Base-by-base conservation (phyloP, 2,113 vertebrate genomes). In the Thalassoma bifasciatum region DNA sequence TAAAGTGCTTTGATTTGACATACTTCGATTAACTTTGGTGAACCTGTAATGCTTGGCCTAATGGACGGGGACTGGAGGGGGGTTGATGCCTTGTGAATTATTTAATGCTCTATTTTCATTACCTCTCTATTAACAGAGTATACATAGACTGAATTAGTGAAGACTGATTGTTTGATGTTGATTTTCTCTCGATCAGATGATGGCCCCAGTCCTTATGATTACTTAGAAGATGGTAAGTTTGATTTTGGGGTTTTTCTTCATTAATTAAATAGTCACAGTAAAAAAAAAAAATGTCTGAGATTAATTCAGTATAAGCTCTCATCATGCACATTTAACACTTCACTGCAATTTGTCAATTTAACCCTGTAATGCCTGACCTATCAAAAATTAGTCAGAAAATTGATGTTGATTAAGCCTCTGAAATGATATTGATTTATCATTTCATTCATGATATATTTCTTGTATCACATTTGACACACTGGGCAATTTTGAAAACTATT, bases 171-270 rank as follows among this genome's bases (percentile, higher is more conserved):
- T 46, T 50, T 1, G 44, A 51, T 78, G 19, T 65, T 34, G 60
- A 50, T 16, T 53, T 30, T 11, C 19, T 8, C 22, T 74, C 52
- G 83, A 84, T 71, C 62, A 94, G 94, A 94, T 62, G 91, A 93
- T 16, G 79, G 51, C 4, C 81, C 87, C 0, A 82, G 77, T 1
- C 82, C 83, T 10, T 81, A 88, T 58, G 66, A 79, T 21, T 89
- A 86, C 70, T 72, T 83, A 66, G 89, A 91, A 62, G 92, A 94
- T 75, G 92, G 94, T 94, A 81, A 90, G 93, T 87, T 77, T 74
- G 8, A 12, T 12, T 22, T 14, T 50, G 22, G 21, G 5, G 6
- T 12, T 64, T 57, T 26, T 12, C 24, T 47, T 24, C 6, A 62
- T 34, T 7, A 7, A 23, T 34, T 30, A n/a, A 30, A 1, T 54